These are phyloP conservation scores for Drusus annulatus DNA, from an alignment of 1,140 invertebrate species.

Conservation along the genomic window DNA sequence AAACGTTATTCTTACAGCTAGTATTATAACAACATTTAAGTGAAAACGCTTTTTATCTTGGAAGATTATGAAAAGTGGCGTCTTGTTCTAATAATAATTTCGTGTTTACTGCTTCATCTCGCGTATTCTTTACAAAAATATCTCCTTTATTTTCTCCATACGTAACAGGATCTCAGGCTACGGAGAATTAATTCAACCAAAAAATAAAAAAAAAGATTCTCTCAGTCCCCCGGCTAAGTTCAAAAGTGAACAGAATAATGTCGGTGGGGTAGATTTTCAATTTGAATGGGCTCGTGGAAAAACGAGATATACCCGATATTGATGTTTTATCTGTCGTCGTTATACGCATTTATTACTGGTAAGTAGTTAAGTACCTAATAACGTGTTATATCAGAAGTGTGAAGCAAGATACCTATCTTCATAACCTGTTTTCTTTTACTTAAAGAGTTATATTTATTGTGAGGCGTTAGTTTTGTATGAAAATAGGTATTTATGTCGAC, in stretches of 20 bases:
- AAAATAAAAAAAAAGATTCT: neutral
- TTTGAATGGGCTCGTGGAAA: neutral
- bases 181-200: slow-evolving; percentile 27
- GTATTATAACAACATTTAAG: too few species aligned
- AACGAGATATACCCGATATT: neutral
- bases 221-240: neutral
- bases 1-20: too few species aligned
- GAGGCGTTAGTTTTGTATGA: too few species aligned
- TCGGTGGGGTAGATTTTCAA: slow-evolving; percentile 3
- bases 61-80: neutral
- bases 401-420: too few species aligned
- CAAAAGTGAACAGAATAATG: slow-evolving; percentile 2
- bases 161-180: slow-evolving; percentile 6
- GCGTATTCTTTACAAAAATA: slow-evolving; percentile 16
- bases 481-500: too few species aligned
- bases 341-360: too few species aligned
- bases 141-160: slow-evolving; percentile 2
- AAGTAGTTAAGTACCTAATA: too few species aligned
- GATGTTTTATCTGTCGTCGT: too few species aligned
- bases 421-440: too few species aligned
- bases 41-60: too few species aligned
- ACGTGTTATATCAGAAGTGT: too few species aligned
- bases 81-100: neutral
- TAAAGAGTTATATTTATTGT: too few species aligned
- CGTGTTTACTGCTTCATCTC: slow-evolving; percentile 15